phyloP scores from a whole-genome alignment of 2,888 invertebrate species.

The Thecophora atra region DNA sequence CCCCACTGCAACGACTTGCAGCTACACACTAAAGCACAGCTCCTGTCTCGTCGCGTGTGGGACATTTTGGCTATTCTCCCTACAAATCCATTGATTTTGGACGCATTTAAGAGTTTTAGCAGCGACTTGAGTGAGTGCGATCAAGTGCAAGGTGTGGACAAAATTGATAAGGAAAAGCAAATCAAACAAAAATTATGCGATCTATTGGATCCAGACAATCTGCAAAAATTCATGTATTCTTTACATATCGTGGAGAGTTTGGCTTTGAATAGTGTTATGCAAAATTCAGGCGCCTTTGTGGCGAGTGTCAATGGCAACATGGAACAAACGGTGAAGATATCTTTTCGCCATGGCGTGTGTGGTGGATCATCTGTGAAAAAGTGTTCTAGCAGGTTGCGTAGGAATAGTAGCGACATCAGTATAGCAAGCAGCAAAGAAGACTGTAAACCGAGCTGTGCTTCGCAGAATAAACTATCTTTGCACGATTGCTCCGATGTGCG shows the following conservation, averaged over 20 bases:
- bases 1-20: slow-evolving; percentile 73
- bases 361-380: slow-evolving; percentile 46
- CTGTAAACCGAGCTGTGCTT: neutral
- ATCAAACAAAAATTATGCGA: slow-evolving; percentile 70
- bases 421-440: slow-evolving; percentile 22
- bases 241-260: slow-evolving; percentile 88
- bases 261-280: slow-evolving; percentile 60
- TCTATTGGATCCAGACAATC: slow-evolving; percentile 85
- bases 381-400: slow-evolving; percentile 44
- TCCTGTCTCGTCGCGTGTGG: slow-evolving; percentile 92
- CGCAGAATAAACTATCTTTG: neutral
- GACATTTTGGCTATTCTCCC: slow-evolving; percentile 92
- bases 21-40: slow-evolving; percentile 88
- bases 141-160: slow-evolving; percentile 48
- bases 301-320: slow-evolving; percentile 49
- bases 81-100: slow-evolving; percentile 85
- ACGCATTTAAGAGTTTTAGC: slow-evolving; percentile 78
- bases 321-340: slow-evolving; percentile 46
- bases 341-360: slow-evolving; percentile 33
- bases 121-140: slow-evolving; percentile 57
- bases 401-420: slow-evolving; percentile 51
- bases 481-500: slow-evolving; percentile 38
- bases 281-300: slow-evolving; percentile 42
- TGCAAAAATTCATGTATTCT: slow-evolving; percentile 95
- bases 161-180: slow-evolving; percentile 59